phyloP scores from a whole-genome alignment of 2,113 vertebrate genomes.

The Cricetomys ansorgei region DNA sequence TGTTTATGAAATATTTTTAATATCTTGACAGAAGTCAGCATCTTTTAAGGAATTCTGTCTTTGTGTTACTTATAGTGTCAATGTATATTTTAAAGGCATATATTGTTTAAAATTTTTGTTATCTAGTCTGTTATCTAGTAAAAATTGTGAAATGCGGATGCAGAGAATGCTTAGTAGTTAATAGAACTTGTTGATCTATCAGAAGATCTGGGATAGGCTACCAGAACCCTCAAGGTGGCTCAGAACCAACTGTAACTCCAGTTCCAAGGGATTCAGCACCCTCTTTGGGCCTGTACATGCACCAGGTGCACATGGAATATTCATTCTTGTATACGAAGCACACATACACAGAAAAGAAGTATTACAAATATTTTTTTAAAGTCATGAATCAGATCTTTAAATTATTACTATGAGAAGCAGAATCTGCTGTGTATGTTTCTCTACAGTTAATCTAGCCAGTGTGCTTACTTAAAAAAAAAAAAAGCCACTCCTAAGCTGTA shows the following conservation, averaged over 20 bases:
- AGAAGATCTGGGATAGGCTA: background rate
- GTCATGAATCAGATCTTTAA: background rate
- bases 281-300: background rate
- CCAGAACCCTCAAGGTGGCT: background rate
- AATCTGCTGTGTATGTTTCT: background rate
- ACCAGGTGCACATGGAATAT: background rate
- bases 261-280: background rate
- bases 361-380: background rate
- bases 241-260: background rate
- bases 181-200: background rate
- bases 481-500: background rate
- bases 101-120: background rate
- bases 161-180: background rate
- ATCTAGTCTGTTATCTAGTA: background rate
- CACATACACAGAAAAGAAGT: background rate
- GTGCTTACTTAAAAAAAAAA: constrained; percentile 1
- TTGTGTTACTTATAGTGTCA: background rate
- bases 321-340: background rate
- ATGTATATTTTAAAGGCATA: background rate
- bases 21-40: background rate
- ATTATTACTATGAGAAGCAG: background rate
- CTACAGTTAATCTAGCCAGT: background rate
- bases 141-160: background rate
- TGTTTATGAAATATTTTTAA: background rate
- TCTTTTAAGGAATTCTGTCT: background rate